phyloP scores from a whole-genome alignment of 1,140 invertebrate genomes.

The Papilio polytes region DNA sequence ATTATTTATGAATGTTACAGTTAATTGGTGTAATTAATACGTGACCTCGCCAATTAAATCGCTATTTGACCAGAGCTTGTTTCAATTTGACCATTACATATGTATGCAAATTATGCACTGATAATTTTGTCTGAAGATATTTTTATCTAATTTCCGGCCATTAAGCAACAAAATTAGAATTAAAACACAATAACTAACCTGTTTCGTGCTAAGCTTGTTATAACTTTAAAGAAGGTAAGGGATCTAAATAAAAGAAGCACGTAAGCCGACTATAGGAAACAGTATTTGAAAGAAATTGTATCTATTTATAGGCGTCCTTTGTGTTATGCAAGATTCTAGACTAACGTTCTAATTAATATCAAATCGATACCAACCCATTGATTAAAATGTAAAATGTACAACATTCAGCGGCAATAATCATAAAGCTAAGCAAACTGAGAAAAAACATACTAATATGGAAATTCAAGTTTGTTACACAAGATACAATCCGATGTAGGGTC shows the following conservation, averaged over 20 bases:
- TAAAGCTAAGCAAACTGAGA: slow-evolving; percentile 17
- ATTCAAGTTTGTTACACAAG: slow-evolving; percentile 30
- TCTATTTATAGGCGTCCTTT: neutral
- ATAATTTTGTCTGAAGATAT: slow-evolving; percentile 6
- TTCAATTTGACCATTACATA: slow-evolving; percentile 47
- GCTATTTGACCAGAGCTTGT: slow-evolving; percentile 56
- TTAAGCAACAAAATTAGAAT: neutral
- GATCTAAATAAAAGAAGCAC: neutral
- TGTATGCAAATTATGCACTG: slow-evolving; percentile 30
- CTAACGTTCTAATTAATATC: slow-evolving; percentile 1
- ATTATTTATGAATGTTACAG: slow-evolving; percentile 78
- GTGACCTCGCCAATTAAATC: slow-evolving; percentile 58
- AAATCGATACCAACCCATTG: neutral
- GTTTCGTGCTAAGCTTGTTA: neutral
- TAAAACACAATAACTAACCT: neutral
- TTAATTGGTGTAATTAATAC: slow-evolving; percentile 77
- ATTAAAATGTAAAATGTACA: neutral
- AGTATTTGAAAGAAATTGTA: neutral
- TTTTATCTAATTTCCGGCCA: neutral
- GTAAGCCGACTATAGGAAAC: neutral
- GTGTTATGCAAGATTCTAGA: neutral
- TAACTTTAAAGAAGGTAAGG: neutral
- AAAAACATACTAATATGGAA: slow-evolving; percentile 24
- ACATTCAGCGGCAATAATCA: neutral
- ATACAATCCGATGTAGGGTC: slow-evolving; percentile 6